phyloP scores from a whole-genome alignment of 1,140 invertebrate species.

The Camponotus pennsylvanicus region DNA sequence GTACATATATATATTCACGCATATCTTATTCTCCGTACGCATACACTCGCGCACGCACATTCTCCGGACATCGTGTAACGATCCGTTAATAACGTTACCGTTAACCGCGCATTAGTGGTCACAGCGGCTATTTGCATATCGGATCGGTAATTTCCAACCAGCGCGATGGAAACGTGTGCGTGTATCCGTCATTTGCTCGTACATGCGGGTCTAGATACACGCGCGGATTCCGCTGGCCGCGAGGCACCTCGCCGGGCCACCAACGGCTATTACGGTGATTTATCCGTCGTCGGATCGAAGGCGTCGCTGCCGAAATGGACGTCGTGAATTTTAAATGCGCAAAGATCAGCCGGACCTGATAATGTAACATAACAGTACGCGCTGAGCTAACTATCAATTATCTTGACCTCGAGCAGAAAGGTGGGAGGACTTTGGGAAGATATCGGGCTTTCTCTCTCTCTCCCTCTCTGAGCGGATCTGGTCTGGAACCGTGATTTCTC shows the following conservation, averaged over 20 bases:
- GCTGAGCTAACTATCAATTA: conserved; percentile 70
- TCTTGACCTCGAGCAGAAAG: conserved; percentile 20
- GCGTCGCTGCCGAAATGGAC: conserved; percentile 66
- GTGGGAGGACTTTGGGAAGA: conserved; percentile 14
- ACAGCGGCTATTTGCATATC: conserved; percentile 80
- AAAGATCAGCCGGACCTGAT: conserved; percentile 65
- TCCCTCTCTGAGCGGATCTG: background rate
- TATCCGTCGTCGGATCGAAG: conserved; percentile 69
- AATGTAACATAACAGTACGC: conserved; percentile 67
- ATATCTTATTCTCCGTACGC: conserved; percentile 20
- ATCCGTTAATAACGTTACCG: conserved; percentile 83
- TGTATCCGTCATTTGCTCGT: background rate
- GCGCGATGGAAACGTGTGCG: conserved; percentile 42
- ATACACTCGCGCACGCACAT: conserved; percentile 44
- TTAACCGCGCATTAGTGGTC: conserved; percentile 81
- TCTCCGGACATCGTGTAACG: conserved; percentile 72
- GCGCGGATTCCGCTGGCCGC: conserved; percentile 45
- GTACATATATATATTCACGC: background rate
- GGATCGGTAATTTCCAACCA: conserved; percentile 81
- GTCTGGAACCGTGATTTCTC: background rate
- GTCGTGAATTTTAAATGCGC: conserved; percentile 70
- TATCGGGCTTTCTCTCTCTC: background rate
- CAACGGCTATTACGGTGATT: conserved; percentile 72
- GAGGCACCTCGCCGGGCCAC: conserved; percentile 49
- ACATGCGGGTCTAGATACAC: conserved; percentile 29